phyloP scores from a whole-genome alignment of 92 coral and sea anemone genomes.

The Palythoa grandis region DNA sequence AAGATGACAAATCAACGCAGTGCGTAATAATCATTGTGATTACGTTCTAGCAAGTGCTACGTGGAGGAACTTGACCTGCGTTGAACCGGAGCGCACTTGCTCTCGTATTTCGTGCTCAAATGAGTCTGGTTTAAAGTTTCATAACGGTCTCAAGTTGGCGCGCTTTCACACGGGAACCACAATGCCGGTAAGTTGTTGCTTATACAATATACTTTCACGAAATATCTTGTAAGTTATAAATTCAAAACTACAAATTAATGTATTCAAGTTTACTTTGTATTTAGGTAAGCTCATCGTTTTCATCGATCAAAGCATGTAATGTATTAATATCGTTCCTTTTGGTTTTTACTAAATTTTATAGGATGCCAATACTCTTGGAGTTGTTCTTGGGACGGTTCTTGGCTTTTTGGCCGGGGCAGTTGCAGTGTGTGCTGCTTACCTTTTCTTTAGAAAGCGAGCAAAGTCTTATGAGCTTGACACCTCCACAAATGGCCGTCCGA shows the following conservation, averaged over 20 bases:
- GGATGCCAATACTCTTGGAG: slow-evolving; percentile 74
- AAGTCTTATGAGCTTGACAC: slow-evolving; percentile 56
- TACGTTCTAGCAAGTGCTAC: neutral
- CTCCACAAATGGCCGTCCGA: slow-evolving; percentile 32
- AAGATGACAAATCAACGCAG: neutral
- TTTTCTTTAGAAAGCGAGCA: slow-evolving; percentile 59
- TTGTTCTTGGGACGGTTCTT: slow-evolving; percentile 74
- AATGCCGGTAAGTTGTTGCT: slow-evolving; percentile 33
- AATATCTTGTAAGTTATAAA: neutral
- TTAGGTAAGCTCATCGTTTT: neutral
- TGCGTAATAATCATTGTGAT: slow-evolving; percentile 3
- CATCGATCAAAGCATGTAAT: slow-evolving; percentile 13
- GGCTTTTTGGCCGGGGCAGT: slow-evolving; percentile 81
- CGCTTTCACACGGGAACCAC: neutral
- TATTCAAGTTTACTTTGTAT: slow-evolving; percentile 1
- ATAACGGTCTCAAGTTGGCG: slow-evolving; percentile 16
- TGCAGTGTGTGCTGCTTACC: slow-evolving; percentile 59
- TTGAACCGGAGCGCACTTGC: neutral
- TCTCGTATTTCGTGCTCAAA: slow-evolving; percentile 18
- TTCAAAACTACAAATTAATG: neutral
- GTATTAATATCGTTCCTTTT: neutral
- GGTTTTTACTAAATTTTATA: slow-evolving; percentile 30
- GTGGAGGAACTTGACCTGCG: slow-evolving; percentile 41
- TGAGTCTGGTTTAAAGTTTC: slow-evolving; percentile 32
- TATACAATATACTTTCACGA: neutral